Conservation (phyloP, 2,888 invertebrate species). For the Hypercompe scribonia region DNA sequence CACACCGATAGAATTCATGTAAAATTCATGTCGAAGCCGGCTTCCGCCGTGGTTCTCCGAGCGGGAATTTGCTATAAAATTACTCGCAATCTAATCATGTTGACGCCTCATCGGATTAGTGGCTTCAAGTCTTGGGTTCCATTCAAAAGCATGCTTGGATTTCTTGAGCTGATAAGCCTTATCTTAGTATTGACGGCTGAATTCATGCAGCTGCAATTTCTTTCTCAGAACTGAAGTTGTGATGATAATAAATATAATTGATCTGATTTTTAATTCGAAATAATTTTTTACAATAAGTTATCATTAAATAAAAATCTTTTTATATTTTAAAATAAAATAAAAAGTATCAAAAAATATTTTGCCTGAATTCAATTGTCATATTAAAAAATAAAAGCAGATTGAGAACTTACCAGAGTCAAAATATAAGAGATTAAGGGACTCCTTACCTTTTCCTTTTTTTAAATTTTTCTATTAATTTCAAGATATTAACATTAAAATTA, state of each 20-base stretch:
- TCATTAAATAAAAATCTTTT: too few relatives aligned
- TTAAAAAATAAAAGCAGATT: too few relatives aligned
- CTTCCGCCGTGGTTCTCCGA: conserved; percentile 60
- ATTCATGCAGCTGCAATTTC: conserved; percentile 29
- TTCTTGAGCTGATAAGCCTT: conserved; percentile 44
- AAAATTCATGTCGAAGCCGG: conserved; percentile 77
- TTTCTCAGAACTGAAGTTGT: conserved; percentile 7
- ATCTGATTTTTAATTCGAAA: neutral
- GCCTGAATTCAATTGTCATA: too few relatives aligned
- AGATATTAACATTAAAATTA: too few relatives aligned
- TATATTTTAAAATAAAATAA: too few relatives aligned
- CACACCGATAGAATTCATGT: conserved; percentile 75
- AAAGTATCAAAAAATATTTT: too few relatives aligned
- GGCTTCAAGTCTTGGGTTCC: conserved; percentile 49
- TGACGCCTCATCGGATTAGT: conserved; percentile 63
- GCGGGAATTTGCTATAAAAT: conserved; percentile 78
- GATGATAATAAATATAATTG: neutral
- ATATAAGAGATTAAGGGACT: too few relatives aligned
- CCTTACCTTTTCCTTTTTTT: too few relatives aligned
- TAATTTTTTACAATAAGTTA: neutral
- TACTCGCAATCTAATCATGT: conserved; percentile 79
- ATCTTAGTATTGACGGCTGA: conserved; percentile 26
- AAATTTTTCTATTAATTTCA: too few relatives aligned
- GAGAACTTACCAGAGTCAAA: too few relatives aligned
- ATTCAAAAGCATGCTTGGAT: conserved; percentile 49